Conservation (phyloP, 2,113 vertebrate species). For the Anhinga rufa region DNA sequence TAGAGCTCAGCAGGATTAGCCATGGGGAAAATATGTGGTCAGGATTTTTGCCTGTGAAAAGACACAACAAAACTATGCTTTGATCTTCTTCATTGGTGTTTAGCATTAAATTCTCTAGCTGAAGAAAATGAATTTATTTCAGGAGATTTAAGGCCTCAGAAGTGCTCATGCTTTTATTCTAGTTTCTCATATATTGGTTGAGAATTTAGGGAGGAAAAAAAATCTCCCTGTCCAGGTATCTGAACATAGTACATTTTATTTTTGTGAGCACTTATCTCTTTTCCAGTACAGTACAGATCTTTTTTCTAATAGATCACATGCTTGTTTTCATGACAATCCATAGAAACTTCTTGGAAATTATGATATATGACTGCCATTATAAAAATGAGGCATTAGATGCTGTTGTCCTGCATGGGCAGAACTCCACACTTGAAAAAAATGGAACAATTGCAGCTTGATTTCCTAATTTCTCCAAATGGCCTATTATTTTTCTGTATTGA, state of each 20-base stretch:
- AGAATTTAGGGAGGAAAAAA: not conserved
- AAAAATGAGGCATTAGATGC: not conserved
- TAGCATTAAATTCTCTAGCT: not conserved
- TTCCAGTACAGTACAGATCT: not conserved
- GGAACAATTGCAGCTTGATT: not conserved
- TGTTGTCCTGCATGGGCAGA: not conserved
- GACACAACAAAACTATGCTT: not conserved
- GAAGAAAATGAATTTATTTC: not conserved
- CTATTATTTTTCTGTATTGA: not conserved
- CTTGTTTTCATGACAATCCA: not conserved
- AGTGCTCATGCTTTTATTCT: not conserved
- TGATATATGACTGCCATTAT: not conserved
- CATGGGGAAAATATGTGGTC: not conserved
- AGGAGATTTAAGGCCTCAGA: not conserved
- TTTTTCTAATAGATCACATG: not conserved
- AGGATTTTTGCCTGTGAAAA: not conserved
- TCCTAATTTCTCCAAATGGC: not conserved
- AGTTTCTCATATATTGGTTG: not conserved
- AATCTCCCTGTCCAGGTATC: not conserved
- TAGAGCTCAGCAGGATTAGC: not conserved
- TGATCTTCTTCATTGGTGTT: not conserved
- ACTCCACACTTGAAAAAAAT: not conserved
- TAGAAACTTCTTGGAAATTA: not conserved
- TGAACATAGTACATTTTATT: not conserved
- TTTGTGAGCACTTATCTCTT: not conserved